Conservation (phyloP, 2,888 invertebrate species). For the Spicauda simplicius region DNA sequence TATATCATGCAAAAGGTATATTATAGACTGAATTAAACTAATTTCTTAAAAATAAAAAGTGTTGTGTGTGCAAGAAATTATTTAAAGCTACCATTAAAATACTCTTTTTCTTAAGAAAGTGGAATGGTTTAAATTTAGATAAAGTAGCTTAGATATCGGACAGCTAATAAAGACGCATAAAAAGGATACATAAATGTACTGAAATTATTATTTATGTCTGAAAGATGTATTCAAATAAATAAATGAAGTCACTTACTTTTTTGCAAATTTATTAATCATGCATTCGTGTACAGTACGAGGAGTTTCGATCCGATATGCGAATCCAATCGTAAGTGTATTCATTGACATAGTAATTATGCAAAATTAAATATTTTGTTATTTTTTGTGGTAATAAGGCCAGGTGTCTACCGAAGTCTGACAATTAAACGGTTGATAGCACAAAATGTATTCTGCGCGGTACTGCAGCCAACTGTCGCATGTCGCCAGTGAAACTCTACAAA, state of each 20-base stretch:
- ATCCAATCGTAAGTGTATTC: not conserved
- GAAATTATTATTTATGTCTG: too few species aligned
- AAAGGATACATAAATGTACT: too few species aligned
- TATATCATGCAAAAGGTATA: not conserved
- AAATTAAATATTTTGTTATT: slow-evolving; percentile 15
- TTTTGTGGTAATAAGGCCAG: slow-evolving; percentile 23
- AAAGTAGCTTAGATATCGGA: not conserved
- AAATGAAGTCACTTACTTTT: not conserved
- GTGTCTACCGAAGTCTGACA: slow-evolving; percentile 23
- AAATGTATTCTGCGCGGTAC: slow-evolving; percentile 7
- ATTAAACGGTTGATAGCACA: slow-evolving; percentile 30
- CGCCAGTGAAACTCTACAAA: slow-evolving; percentile 26
- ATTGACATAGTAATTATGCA: not conserved
- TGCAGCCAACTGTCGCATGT: slow-evolving; percentile 29
- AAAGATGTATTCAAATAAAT: not conserved
- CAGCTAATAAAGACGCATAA: not conserved
- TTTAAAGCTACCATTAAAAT: not conserved
- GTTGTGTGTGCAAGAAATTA: not conserved
- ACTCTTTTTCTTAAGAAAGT: not conserved
- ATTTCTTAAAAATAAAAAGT: not conserved
- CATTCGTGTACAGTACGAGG: not conserved
- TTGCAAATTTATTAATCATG: not conserved
- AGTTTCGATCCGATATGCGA: not conserved
- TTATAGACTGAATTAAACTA: not conserved
- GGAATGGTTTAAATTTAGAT: too few species aligned